phyloP scores from a whole-genome alignment of 92 coral and sea anemone genomes.

The Metridium senile region DNA sequence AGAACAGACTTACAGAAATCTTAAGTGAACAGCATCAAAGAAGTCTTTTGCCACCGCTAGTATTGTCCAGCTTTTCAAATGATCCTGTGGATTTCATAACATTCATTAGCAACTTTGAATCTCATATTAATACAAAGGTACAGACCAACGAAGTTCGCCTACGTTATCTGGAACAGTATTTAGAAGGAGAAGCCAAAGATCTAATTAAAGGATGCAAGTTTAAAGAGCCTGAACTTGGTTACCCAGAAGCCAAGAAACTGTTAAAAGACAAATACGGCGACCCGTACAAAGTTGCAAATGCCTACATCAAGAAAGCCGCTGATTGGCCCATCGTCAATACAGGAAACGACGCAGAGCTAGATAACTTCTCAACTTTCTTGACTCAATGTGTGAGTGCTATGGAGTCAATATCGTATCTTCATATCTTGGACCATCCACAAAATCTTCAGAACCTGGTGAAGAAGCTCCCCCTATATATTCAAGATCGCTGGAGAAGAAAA shows the following conservation, averaged over 20 bases:
- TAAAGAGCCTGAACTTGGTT: constrained; percentile 36
- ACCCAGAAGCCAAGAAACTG: constrained; percentile 44
- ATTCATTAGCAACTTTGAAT: constrained; percentile 37
- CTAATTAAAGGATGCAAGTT: constrained; percentile 51
- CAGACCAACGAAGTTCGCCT: constrained; percentile 18
- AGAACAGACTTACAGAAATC: constrained; percentile 37
- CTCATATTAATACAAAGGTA: constrained; percentile 30
- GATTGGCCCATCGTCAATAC: constrained; percentile 30
- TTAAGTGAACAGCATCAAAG: constrained; percentile 39
- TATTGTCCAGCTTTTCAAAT: constrained; percentile 39
- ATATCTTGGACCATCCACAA: constrained; percentile 42
- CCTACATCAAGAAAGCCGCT: constrained; percentile 35
- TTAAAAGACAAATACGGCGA: constrained; percentile 53
- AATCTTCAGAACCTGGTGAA: constrained; percentile 43
- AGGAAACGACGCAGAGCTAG: constrained; percentile 30
- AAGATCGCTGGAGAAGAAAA: constrained; percentile 41
- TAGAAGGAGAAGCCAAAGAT: constrained; percentile 44
- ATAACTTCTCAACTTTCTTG: constrained; percentile 38
- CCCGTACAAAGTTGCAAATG: constrained; percentile 50
- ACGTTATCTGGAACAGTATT: constrained; percentile 49
- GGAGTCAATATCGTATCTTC: constrained; percentile 24
- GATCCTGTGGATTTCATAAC: constrained; percentile 47
- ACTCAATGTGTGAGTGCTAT: constrained; percentile 44
- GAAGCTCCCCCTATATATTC: constrained; percentile 37
- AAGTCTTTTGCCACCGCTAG: constrained; percentile 43